These are phyloP conservation scores for Trematomus bernacchii DNA, from an alignment of 2,797 vertebrate species.

Conservation along the genomic window DNA sequence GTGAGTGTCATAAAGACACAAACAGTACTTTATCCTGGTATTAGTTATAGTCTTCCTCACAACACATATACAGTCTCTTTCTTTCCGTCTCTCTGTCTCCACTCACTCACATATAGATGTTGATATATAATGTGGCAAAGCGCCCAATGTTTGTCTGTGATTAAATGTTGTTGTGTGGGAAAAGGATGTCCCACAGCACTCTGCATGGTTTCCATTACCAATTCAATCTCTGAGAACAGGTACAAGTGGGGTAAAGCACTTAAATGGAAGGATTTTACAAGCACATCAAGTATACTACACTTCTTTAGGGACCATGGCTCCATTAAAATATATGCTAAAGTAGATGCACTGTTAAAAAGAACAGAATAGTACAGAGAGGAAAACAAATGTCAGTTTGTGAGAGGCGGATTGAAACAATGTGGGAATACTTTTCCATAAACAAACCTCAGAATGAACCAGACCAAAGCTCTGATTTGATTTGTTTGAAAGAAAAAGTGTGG, in stretches of 20 bases:
- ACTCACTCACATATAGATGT: constrained; percentile 58
- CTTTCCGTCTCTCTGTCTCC: constrained; percentile 49
- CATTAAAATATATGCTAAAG: constrained; percentile 15
- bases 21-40: not conserved
- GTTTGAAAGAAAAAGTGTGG: constrained; percentile 54
- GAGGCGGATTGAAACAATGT: not conserved
- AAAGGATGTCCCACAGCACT: constrained; percentile 84
- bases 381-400: not conserved
- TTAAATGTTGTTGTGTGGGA: constrained; percentile 84
- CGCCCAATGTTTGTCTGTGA: constrained; percentile 75
- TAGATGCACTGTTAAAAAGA: constrained; percentile 5
- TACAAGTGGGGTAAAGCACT: constrained; percentile 71
- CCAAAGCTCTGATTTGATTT: constrained; percentile 71
- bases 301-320: constrained; percentile 33
- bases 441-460: constrained; percentile 31
- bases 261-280: constrained; percentile 59
- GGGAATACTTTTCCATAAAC: constrained; percentile 22
- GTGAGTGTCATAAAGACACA: constrained; percentile 2
- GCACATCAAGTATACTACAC: constrained; percentile 42
- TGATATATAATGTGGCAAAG: constrained; percentile 65
- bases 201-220: constrained; percentile 81
- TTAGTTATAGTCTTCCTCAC: not conserved
- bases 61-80: constrained; percentile 3
- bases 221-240: constrained; percentile 73
- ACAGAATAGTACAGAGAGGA: not conserved